phyloP scores from a whole-genome alignment of 2,113 vertebrate genomes.

The Camarhynchus parvulus region DNA sequence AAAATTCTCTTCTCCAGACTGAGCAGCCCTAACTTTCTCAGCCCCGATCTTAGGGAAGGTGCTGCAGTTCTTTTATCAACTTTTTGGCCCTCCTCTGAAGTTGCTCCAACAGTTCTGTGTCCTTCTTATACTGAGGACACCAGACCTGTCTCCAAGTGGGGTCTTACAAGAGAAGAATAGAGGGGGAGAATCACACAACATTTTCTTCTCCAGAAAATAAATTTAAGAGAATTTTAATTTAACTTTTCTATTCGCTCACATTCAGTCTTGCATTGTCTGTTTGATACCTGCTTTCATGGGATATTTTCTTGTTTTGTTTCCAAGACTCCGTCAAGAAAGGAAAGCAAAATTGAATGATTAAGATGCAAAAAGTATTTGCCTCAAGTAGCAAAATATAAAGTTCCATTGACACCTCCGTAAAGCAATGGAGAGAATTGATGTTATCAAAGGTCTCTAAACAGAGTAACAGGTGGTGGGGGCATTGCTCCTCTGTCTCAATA shows the following conservation, averaged over 20 bases:
- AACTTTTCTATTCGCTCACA: not conserved
- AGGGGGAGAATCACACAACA: not conserved
- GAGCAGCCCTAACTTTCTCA: not conserved
- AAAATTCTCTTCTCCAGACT: not conserved
- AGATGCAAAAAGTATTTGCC: not conserved
- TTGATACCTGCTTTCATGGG: not conserved
- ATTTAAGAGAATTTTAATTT: not conserved
- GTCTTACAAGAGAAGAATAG: not conserved
- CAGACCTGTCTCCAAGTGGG: not conserved
- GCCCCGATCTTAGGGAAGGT: not conserved
- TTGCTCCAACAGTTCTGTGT: not conserved
- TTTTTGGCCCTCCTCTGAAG: not conserved
- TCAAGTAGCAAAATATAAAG: not conserved
- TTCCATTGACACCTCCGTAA: not conserved
- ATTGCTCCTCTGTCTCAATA: not conserved
- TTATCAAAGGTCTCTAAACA: not conserved
- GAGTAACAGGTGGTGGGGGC: not conserved
- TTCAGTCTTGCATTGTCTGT: not conserved
- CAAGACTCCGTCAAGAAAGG: not conserved
- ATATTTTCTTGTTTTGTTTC: not conserved
- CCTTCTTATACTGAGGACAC: not conserved
- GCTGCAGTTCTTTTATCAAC: not conserved
- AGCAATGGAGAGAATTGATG: not conserved
- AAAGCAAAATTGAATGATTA: not conserved
- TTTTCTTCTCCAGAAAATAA: not conserved